Base-by-base conservation (phyloP, 2,797 vertebrate species). In the Jordanella pulchra region DNA sequence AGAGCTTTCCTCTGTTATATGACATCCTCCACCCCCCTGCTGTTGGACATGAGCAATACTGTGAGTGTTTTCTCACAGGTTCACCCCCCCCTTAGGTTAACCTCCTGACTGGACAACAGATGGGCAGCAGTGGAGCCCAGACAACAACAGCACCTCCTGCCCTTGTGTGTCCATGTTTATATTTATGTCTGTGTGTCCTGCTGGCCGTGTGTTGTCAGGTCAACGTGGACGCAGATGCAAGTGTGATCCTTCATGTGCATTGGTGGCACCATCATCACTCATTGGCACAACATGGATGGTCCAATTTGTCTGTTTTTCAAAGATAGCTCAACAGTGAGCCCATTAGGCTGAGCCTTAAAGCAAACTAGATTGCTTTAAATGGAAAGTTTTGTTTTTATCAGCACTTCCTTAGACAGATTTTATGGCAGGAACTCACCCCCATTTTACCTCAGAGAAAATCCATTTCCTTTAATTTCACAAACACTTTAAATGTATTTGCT, bases 81-180 rank as follows among this genome's bases (percentile, higher is more conserved):
- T 80, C 72, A 73, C 71, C 72, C 78, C 75, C 78, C 55, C 39
- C 65, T 61, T 65, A 65, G 68, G 73, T 79, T 92, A 89, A 92
- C 92, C 92, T 92, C 78, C 84, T 90, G 88, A 88, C 90, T 92
- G 89, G 89, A 87, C 90, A 92, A 88, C 91, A 93, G 92, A 92
- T 92, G 91, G 92, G 90, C 80, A 75, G 81, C 69, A 69, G 86
- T 66, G 68, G 64, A 70, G 78, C 77, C 75, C 81, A 86, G 86
- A 89, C 83, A 90, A 85, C 86, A 91, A 86, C 87, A 91, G 75
- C 81, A 83, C 78, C 84, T 84, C 81, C 86, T 81, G 77, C 60
- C 74, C 55, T 12, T 39, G n/a, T 42, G 55, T 68, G 73, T 75
- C n/a, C 54, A 65, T 72, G 60, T 53, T 64, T 56, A 63, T 74